Evolutionary conservation across 2,113 vertebrate species (phyloP), one percentile per base, ranked within the genome.

Genomic region (Cyprinodon brontotheroides): DNA sequence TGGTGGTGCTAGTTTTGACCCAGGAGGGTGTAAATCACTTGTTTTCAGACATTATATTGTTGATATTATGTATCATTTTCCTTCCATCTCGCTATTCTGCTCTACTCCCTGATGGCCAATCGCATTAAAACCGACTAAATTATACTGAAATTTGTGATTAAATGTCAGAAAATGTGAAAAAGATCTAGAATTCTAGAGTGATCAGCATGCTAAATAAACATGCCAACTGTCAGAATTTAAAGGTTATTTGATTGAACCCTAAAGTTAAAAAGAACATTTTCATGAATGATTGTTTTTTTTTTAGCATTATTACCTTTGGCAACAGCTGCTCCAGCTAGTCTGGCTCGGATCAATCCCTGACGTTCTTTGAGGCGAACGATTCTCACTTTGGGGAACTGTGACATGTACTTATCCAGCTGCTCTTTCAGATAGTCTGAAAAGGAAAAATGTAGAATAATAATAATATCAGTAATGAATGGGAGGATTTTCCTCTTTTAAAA

Each of bases 261-360:
- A 2, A 13, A 61, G 29, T 36, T 61, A 74, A 8, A 8, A 57
- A 57, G 20, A n/a, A 40, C 11, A 70, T n/a, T 65, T 11, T n/a
- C n/a, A 47, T 65, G n/a, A 4, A 10, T 3, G 9, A 41, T 39
- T 37, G 0, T 38, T 15, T 40, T 29, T 40, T 29, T 29, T 39
- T 15, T 13, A 37, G 12, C 61, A 20, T 17, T 11, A 4, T 83
- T 92, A 99, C 98, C 98, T 93, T 85, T 96, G 84, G 98, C 97
- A 0, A 91, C 75, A 78, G 94, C 84, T 0, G 97, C 97, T 50
- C 98, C 98, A 0, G 95, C 96, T 79, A 99, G 88, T 20, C 98
- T 86, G 59, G 98, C 98, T 77, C 98, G 92, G 89, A 99, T 99
- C 68, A 99, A 94, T 0, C 98, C 98, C 1, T 99, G 95, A 13